Conservation (phyloP, 1,140 invertebrate species). For the Dendroctonus valens region DNA sequence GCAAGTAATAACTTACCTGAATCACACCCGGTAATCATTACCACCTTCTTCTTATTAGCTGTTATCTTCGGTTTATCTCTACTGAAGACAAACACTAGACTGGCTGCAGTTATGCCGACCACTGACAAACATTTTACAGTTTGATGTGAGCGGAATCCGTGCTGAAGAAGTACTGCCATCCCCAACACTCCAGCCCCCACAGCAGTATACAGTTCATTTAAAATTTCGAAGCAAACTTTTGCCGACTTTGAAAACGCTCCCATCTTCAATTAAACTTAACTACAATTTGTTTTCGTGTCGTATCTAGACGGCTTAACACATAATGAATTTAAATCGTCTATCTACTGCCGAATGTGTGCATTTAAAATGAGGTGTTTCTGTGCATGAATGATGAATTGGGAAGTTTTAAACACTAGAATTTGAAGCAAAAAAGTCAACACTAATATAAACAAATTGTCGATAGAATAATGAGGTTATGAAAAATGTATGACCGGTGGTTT, state of each 20-base stretch:
- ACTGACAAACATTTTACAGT: constrained; percentile 40
- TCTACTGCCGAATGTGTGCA: not conserved
- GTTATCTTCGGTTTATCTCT: constrained; percentile 26
- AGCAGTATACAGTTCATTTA: constrained; percentile 45
- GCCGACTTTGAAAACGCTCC: constrained; percentile 34
- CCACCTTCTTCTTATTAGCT: constrained; percentile 50
- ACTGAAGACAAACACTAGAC: constrained; percentile 40
- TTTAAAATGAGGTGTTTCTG: not conserved
- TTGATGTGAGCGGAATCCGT: constrained; percentile 40
- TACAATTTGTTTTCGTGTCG: not conserved
- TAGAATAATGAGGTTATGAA: constrained; percentile 12
- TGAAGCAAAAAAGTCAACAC: constrained; percentile 3
- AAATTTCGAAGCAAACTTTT: constrained; percentile 42
- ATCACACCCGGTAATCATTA: constrained; percentile 79
- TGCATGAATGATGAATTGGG: constrained; percentile 10
- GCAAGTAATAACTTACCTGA: constrained; percentile 53
- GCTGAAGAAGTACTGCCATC: constrained; percentile 38
- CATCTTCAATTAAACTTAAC: constrained; percentile 28
- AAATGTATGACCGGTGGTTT: too few relatives aligned
- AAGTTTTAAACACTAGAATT: constrained; percentile 9
- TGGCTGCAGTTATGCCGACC: constrained; percentile 37
- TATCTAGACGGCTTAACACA: constrained; percentile 1
- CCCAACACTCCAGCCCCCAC: constrained; percentile 44
- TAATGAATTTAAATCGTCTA: not conserved
- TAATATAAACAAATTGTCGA: constrained; percentile 1